phyloP scores from a whole-genome alignment of 2,797 vertebrate species.

The Sandelia bainsii region DNA sequence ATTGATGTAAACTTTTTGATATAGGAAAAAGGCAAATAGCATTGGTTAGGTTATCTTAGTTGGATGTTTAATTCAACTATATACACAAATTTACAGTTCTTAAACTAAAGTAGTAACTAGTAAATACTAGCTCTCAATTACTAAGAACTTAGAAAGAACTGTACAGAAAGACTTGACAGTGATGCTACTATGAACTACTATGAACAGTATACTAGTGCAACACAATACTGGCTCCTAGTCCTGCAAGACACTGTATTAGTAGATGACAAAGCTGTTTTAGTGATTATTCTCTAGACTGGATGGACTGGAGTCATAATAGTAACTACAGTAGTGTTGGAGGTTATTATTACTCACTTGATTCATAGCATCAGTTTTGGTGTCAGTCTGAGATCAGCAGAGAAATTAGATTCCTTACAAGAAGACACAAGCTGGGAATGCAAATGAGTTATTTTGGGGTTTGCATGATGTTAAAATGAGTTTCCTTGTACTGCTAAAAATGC shows the following conservation, averaged over 20 bases:
- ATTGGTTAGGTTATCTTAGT: too few relatives aligned
- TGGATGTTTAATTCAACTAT: too few relatives aligned
- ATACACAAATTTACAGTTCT: neutral
- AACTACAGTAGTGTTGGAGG: neutral
- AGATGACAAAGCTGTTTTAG: neutral
- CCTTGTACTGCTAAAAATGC: slow-evolving; percentile 35
- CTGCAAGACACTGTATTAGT: neutral
- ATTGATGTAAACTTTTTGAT: too few relatives aligned
- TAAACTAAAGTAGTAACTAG: too few relatives aligned
- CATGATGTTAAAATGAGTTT: slow-evolving; percentile 29
- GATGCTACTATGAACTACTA: neutral
- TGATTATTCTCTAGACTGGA: neutral
- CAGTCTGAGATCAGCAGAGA: slow-evolving; percentile 24
- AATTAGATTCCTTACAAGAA: slow-evolving; percentile 9
- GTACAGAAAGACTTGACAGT: neutral
- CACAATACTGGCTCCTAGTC: neutral
- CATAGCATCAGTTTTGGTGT: slow-evolving; percentile 18
- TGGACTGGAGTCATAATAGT: neutral
- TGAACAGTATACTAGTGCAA: neutral
- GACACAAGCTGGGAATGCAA: slow-evolving; percentile 40
- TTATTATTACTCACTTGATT: slow-evolving; percentile 1
- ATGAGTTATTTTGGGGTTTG: slow-evolving; percentile 25
- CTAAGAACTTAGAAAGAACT: neutral
- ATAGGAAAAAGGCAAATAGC: too few relatives aligned
- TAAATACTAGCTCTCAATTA: too few relatives aligned